Percentiles rank a stretch among this genome's conserved stretches.
phyloP scores from a whole-genome alignment of 2,113 vertebrate species.

The Myotis davidii region DNA sequence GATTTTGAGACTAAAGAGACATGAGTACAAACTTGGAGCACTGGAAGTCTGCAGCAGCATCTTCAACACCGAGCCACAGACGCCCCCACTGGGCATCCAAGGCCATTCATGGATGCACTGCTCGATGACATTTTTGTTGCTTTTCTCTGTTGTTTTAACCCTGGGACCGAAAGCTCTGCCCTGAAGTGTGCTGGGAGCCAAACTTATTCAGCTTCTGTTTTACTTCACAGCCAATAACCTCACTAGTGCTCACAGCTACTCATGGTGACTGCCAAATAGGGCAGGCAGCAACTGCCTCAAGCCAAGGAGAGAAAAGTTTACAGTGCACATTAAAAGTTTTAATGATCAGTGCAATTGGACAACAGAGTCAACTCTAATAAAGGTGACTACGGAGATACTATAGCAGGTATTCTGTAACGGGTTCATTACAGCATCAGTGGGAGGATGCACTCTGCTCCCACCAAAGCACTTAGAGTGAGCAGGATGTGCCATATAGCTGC shows the following conservation, averaged over 20 bases:
- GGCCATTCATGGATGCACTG: background rate
- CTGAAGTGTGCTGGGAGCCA: conserved; percentile 4
- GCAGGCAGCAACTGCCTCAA: background rate
- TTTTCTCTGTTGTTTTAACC: conserved; percentile 36
- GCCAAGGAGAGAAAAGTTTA: conserved; percentile 33
- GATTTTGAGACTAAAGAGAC: conserved; percentile 62
- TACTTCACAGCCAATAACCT: background rate
- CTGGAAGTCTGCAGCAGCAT: background rate
- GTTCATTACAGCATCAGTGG: background rate
- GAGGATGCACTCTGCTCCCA: background rate
- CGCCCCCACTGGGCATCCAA: background rate
- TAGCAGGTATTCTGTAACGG: background rate
- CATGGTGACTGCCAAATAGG: conserved; percentile 27
- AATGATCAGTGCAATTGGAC: background rate
- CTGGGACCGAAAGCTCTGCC: background rate
- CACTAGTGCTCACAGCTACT: background rate
- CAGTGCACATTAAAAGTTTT: conserved; percentile 31
- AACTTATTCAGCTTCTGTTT: conserved; percentile 59
- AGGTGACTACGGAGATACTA: conserved; percentile 8
- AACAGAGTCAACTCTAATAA: background rate
- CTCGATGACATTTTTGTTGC: background rate
- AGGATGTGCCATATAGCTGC: background rate
- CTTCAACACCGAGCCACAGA: background rate
- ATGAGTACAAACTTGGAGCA: conserved; percentile 45
- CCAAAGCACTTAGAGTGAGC: background rate